Base-by-base conservation (phyloP, 1,140 invertebrate genomes). In the Coenobita brevimanus region DNA sequence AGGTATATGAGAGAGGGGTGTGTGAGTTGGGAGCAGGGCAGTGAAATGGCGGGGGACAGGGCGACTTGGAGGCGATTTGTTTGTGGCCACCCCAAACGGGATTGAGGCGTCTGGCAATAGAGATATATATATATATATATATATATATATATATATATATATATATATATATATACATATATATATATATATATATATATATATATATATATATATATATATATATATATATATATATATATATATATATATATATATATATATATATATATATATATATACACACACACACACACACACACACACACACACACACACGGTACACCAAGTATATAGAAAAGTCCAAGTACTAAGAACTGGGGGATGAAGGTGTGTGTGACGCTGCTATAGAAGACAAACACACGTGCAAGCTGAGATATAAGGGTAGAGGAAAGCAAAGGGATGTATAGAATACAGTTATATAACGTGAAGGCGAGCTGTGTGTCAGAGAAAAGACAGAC, bases 121-220 rank as follows among this genome's bases (percentile, higher is more conserved):
- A n/a, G n/a, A n/a, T n/a, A n/a, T n/a, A n/a, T n/a, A n/a, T 33
- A 71, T 71, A 33, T 78, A 46, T 78, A 78, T 54, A 78, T 78
- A 78, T 78, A 54, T 46, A 10, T 78, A 78, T 78, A 78, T 54
- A 78, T 54, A 78, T 78, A 78, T 78, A 54, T 78, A 78, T 78
- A 78, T 78, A 78, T 78, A 78, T 78, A 78, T 78, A 78, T 78
- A 78, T 78, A 78, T 78, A 78, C 27, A 78, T 78, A 78, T 78
- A 54, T 78, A 78, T 54, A 54, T 78, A 78, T 78, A 46, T 78
- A 78, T 78, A 78, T 78, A 78, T 78, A 78, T 78, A 78, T 78
- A 76, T 76, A 41, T 41, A 76, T 76, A 76, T 76, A 41, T 76
- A 76, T 50, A 6, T 76, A 6, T 8, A 76, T 76, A 30, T 1